These are phyloP conservation scores for Danio jaintianensis DNA, from an alignment of 2,797 vertebrate species.

Conservation along the genomic window DNA sequence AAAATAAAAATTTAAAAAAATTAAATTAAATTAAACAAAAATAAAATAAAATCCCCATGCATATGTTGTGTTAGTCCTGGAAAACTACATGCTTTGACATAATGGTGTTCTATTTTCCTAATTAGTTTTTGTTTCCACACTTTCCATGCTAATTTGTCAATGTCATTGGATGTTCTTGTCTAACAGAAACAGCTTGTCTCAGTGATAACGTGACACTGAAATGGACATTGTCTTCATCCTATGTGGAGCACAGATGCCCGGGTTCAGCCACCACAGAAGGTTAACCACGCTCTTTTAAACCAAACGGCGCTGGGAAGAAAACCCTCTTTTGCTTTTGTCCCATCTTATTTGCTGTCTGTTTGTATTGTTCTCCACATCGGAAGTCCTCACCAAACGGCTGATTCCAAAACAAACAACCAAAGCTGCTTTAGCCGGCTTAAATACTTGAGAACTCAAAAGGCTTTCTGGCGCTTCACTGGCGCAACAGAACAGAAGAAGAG, in stretches of 20 bases:
- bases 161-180: conserved; percentile 28
- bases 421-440: conserved; percentile 60
- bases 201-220: background rate
- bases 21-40: no score
- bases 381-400: conserved; percentile 50
- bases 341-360: conserved; percentile 32
- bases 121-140: background rate
- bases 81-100: background rate
- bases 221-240: conserved; percentile 10
- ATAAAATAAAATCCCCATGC: no score
- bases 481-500: conserved; percentile 45
- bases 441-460: conserved; percentile 54
- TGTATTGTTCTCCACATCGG: conserved; percentile 50
- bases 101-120: background rate
- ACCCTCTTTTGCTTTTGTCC: conserved; percentile 21
- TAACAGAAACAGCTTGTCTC: conserved; percentile 39
- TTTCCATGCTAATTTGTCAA: conserved; percentile 16
- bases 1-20: no score
- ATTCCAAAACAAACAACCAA: conserved; percentile 62
- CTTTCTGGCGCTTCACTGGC: conserved; percentile 52
- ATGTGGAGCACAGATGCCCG: conserved; percentile 4
- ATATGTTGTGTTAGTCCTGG: background rate
- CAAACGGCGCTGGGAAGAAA: conserved; percentile 9
- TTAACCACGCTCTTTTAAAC: conserved; percentile 22
- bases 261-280: background rate